Evolutionary conservation across 2,797 vertebrate species (phyloP).

Genomic region (Pseudopleuronectes americanus): DNA sequence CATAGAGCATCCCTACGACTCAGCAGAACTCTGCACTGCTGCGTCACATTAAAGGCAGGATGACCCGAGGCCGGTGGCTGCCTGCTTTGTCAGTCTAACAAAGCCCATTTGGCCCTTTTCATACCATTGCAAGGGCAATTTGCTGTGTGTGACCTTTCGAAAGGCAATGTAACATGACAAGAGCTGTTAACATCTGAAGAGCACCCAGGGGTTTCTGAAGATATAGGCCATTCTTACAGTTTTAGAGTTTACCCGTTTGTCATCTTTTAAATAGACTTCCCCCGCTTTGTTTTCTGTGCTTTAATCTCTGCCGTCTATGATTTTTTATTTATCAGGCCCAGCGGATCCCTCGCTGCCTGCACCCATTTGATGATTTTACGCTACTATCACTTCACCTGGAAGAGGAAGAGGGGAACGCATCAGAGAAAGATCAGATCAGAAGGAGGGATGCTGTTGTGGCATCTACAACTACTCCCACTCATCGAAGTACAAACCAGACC

Average conservation of each 20-base stretch:
- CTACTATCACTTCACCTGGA: not conserved
- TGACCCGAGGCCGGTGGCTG: conserved; percentile 68
- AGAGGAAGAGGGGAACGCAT: not conserved
- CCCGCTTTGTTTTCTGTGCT: conserved; percentile 17
- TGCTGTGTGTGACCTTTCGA: conserved; percentile 78
- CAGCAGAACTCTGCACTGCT: conserved; percentile 71
- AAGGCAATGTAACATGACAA: conserved; percentile 78
- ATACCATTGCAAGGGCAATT: conserved; percentile 71
- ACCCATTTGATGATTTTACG: conserved; percentile 16
- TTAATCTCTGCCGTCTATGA: conserved; percentile 20
- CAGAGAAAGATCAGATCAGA: conserved; percentile 11
- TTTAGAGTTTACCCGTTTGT: conserved; percentile 53
- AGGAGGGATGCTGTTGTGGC: not conserved
- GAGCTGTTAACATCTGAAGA: conserved; percentile 70
- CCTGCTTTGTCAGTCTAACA: conserved; percentile 76
- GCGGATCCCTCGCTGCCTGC: conserved; percentile 9
- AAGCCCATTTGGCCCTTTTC: conserved; percentile 67
- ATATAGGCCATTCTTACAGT: conserved; percentile 63
- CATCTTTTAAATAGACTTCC: conserved; percentile 43
- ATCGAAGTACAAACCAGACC: not conserved
- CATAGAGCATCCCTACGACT: conserved; percentile 60
- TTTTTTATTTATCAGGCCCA: conserved; percentile 12
- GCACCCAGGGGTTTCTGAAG: conserved; percentile 62
- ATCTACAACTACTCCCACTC: not conserved
- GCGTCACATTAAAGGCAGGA: conserved; percentile 69